phyloP scores from a whole-genome alignment of 2,113 vertebrate species.

The Proterorhinus semilunaris region DNA sequence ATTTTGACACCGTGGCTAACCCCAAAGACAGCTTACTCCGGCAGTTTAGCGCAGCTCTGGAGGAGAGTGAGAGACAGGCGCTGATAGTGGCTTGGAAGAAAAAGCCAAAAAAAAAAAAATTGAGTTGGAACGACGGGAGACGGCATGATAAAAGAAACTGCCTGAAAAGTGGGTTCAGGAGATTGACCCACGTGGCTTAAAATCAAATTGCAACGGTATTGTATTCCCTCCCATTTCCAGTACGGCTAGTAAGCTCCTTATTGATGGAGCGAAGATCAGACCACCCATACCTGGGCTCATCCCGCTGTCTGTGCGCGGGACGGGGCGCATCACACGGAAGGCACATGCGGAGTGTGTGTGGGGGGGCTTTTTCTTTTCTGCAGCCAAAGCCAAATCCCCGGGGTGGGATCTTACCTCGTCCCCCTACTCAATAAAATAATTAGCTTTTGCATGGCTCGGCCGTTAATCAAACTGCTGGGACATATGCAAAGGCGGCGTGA shows the following conservation, averaged over 20 bases:
- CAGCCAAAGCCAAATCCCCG: conserved; percentile 76
- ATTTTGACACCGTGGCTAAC: conserved; percentile 26
- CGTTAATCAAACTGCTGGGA: conserved; percentile 78
- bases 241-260: conserved; percentile 79
- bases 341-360: neutral
- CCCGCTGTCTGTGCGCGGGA: conserved; percentile 63
- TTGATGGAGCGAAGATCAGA: conserved; percentile 81
- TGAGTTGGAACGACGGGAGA: conserved; percentile 37
- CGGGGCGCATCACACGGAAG: conserved; percentile 22
- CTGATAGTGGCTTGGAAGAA: conserved; percentile 22
- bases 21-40: conserved; percentile 10
- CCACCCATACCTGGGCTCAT: conserved; percentile 81
- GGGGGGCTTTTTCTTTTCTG: conserved; percentile 66
- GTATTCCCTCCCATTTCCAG: conserved; percentile 78
- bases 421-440: conserved; percentile 82
- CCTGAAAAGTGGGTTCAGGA: conserved; percentile 67
- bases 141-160: conserved; percentile 54
- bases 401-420: conserved; percentile 74
- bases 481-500: conserved; percentile 71
- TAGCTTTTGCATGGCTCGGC: conserved; percentile 72
- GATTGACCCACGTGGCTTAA: conserved; percentile 80
- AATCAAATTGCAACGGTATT: conserved; percentile 79
- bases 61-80: conserved; percentile 18
- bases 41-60: conserved; percentile 26
- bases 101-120: conserved; percentile 24